Conservation (phyloP, 2,113 vertebrate genomes). For the Notarius quadriscutis region DNA sequence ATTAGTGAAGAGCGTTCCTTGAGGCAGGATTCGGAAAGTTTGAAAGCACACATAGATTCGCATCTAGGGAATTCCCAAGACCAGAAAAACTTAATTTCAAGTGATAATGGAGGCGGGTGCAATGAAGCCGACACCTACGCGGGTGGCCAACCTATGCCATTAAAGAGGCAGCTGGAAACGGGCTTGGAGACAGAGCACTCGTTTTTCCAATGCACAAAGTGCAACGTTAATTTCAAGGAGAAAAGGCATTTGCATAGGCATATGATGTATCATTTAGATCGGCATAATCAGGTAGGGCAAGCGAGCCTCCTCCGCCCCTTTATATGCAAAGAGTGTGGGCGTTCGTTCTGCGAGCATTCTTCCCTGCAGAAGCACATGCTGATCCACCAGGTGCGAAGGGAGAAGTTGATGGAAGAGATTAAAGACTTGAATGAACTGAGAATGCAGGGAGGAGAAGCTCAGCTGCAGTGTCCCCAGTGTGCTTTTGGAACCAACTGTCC, state of each 20-base stretch:
- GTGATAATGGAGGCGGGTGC: conserved; percentile 70
- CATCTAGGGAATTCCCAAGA: conserved; percentile 68
- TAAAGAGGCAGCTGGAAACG: conserved; percentile 76
- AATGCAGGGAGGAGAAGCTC: conserved; percentile 77
- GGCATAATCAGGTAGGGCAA: conserved; percentile 89
- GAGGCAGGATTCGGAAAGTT: conserved; percentile 75
- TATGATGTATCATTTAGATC: conserved; percentile 98
- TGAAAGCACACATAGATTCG: conserved; percentile 74
- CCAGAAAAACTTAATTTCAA: conserved; percentile 79
- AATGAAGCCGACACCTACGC: conserved; percentile 79
- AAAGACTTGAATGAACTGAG: conserved; percentile 84
- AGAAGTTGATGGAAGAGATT: conserved; percentile 88
- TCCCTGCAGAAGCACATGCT: conserved; percentile 92
- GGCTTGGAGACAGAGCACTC: conserved; percentile 79
- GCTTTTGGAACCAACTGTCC: conserved; percentile 83
- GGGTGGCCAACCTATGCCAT: conserved; percentile 78
- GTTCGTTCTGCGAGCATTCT: conserved; percentile 88
- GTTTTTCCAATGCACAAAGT: conserved; percentile 89
- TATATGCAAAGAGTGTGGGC: conserved; percentile 90
- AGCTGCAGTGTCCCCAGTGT: conserved; percentile 79
- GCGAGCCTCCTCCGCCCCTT: conserved; percentile 85
- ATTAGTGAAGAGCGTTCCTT: conserved; percentile 57
- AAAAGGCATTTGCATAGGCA: conserved; percentile 91
- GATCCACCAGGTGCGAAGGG: conserved; percentile 88
- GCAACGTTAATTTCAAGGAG: conserved; percentile 92